Conservation (phyloP, 2,113 vertebrate species). For the Neogobius melanostomus region DNA sequence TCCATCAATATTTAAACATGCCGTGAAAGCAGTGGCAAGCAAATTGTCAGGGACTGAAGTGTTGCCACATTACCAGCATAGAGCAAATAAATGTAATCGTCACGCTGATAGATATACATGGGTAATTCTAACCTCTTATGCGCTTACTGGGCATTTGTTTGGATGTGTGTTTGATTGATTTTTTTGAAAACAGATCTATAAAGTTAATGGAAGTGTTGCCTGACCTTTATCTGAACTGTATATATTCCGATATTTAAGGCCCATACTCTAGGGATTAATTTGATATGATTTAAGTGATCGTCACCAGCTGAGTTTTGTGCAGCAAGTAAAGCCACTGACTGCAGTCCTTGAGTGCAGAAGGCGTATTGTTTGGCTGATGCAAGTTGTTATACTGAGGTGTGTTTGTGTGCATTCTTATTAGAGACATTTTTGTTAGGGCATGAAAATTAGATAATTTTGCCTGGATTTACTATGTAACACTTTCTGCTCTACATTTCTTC, state of each 20-base stretch:
- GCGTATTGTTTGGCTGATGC: constrained; percentile 10
- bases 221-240: background rate
- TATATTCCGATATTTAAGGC: background rate
- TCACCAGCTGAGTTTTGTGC: constrained; percentile 6
- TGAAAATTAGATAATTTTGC: constrained; percentile 7
- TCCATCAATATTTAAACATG: constrained; percentile 64
- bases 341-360: constrained; percentile 9
- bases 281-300: background rate
- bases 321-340: constrained; percentile 21
- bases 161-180: background rate
- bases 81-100: background rate
- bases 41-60: constrained; percentile 5
- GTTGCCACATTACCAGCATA: background rate
- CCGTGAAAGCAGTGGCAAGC: constrained; percentile 33
- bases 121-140: no score
- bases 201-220: background rate
- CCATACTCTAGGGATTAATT: background rate
- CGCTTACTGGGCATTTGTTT: background rate
- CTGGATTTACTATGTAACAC: no score
- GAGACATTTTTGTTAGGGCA: constrained; percentile 12
- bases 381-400: constrained; percentile 33
- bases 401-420: constrained; percentile 28
- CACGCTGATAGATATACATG: background rate
- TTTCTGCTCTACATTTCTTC: no score
- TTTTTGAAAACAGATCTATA: background rate